Evolutionary conservation across 1,140 invertebrate genomes (phyloP).

Genomic region (Calosoma granatense): DNA sequence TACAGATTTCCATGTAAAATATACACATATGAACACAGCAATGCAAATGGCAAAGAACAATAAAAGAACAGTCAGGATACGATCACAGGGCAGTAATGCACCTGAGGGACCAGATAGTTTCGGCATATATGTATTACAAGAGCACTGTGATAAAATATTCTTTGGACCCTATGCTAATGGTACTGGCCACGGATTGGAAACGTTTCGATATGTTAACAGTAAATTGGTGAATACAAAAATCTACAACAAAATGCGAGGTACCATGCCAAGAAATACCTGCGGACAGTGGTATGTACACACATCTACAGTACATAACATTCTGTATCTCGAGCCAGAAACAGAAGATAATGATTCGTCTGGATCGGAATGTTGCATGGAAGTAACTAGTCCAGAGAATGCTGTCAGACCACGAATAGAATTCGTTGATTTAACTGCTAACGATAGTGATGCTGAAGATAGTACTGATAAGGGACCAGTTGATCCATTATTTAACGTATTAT

Average conservation of each 20-base stretch:
- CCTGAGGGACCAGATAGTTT: conserved; percentile 17
- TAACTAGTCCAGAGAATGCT: not conserved
- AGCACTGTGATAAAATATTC: conserved; percentile 22
- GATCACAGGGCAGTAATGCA: conserved; percentile 15
- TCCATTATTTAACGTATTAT: conserved; percentile 1
- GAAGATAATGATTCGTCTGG: not conserved
- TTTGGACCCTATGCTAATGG: conserved; percentile 23
- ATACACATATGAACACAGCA: conserved; percentile 21
- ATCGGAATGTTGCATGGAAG: not conserved
- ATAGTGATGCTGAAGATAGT: not conserved
- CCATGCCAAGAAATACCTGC: not conserved
- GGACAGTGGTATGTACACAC: conserved; percentile 1
- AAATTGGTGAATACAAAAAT: conserved; percentile 19
- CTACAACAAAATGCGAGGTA: conserved; percentile 19
- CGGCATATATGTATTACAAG: conserved; percentile 24
- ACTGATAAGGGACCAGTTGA: not conserved
- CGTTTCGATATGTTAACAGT: conserved; percentile 21
- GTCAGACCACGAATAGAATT: not conserved
- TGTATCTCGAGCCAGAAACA: not conserved
- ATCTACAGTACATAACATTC: not conserved
- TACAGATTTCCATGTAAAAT: conserved; percentile 23
- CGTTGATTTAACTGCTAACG: conserved; percentile 8
- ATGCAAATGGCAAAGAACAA: conserved; percentile 19
- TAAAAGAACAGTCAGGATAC: conserved; percentile 18
- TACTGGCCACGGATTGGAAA: conserved; percentile 20